Base-by-base conservation (phyloP, 2,797 vertebrate genomes). In the Phrynocephalus forsythii region DNA sequence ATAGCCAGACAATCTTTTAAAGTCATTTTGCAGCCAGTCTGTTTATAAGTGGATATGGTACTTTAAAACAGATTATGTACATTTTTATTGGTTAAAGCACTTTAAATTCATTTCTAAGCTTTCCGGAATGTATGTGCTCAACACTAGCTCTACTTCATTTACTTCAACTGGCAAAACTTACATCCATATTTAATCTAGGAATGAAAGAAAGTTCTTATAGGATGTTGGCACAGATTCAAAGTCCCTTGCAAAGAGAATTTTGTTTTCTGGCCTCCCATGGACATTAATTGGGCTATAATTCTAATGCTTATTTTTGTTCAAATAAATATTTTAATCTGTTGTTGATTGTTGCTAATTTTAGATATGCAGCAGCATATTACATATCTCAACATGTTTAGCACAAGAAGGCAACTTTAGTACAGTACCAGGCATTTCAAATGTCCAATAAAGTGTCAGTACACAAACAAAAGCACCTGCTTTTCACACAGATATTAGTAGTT, bases 241-340 rank as follows among this genome's bases (percentile, higher is more conserved):
- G 91, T 88, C 93, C 91, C 82, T 83, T 85, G 86, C 86, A 86
- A 88, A 80, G 80, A 83, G 90, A 94, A 87, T 93, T 93, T 93
- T 94, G 88, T 91, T 92, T 96, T 89, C 95, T 91, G 72, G 86
- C 86, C 79, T 68, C 8, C 72, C 91, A 56, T 90, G 92, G 92
- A 86, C 66, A 76, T 92, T 91, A 94, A 92, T 91, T 82, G 88
- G 90, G 87, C 92, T 92, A 89, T 94, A 93, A 73, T 15, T 94
- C 91, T 68, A 90, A 93, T 79, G 91, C 86, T 90, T 50, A 4
- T 50, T 82, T 81, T 93, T 94, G 89, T 93, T 86, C 66, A 85
- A 93, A 89, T 93, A 80, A 60, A 79, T 86, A 33, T 92, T 94
- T 92, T 93, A 88, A 93, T 86, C 80, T 88, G 86, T 67, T 88